Evolutionary conservation across 2,888 invertebrate genomes (phyloP).

Genomic region (Rotaria socialis): DNA sequence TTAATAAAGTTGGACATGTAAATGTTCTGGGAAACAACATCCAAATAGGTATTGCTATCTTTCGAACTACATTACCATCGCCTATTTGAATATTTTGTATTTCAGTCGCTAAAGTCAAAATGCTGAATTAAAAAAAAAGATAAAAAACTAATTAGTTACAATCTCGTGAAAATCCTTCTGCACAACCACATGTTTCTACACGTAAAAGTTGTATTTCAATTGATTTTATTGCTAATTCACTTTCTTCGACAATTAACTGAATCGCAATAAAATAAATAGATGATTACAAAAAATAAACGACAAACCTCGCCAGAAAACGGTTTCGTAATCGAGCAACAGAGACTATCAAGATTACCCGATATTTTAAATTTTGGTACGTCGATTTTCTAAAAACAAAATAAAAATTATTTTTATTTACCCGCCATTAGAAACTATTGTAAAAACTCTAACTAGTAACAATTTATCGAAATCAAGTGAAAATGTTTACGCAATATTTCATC

Average conservation of each 20-base stretch:
- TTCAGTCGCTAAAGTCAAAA: conserved; percentile 73
- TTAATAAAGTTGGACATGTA: conserved; percentile 83
- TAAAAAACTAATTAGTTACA: conserved; percentile 62
- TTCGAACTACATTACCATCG: conserved; percentile 79
- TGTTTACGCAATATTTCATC: neutral
- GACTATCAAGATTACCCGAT: conserved; percentile 76
- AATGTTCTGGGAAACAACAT: conserved; percentile 92
- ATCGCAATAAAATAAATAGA: neutral
- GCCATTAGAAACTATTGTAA: neutral
- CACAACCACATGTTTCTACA: conserved; percentile 82
- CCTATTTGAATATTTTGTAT: conserved; percentile 96
- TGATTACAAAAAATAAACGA: conserved; percentile 43
- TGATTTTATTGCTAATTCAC: conserved; percentile 78
- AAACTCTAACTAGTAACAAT: neutral
- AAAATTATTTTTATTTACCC: neutral
- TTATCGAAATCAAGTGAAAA: neutral
- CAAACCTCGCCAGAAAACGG: conserved; percentile 80
- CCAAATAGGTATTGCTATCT: conserved; percentile 78
- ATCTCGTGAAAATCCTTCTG: conserved; percentile 77
- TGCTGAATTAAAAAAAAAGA: neutral
- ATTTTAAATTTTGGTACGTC: conserved; percentile 77
- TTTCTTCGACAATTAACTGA: conserved; percentile 73
- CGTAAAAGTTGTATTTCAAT: conserved; percentile 87
- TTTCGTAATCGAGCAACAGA: conserved; percentile 75
- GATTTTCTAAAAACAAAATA: conserved; percentile 56